A percentile compares a stretch with the other conserved stretches of the same genome.
Evolutionary conservation across 1,140 invertebrate species (phyloP).

Genomic region (Bathynomus jamesi): DNA sequence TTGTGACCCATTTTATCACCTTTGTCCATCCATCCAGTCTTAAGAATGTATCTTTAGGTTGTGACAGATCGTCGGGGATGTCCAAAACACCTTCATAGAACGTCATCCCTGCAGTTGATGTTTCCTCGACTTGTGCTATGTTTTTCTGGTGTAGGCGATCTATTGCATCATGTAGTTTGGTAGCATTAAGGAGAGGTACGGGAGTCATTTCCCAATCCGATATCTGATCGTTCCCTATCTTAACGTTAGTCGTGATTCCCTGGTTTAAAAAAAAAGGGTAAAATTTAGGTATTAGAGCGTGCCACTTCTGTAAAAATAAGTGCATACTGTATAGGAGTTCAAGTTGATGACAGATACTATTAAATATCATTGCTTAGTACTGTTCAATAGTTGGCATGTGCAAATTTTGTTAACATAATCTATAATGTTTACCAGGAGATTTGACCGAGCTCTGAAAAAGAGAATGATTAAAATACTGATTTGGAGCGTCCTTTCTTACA

Average conservation of each 20-base stretch:
- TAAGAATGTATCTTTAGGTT: conserved; percentile 55
- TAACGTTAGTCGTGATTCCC: conserved; percentile 48
- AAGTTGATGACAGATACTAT: too few relatives aligned
- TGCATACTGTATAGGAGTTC: too few relatives aligned
- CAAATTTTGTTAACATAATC: too few relatives aligned
- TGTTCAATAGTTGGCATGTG: too few relatives aligned
- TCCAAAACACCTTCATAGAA: conserved; percentile 48
- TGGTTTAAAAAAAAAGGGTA: too few relatives aligned
- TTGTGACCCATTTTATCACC: conserved; percentile 44
- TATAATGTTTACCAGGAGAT: too few relatives aligned
- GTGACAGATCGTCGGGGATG: conserved; percentile 23
- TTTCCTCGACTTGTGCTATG: neutral
- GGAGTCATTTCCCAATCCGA: conserved; percentile 41
- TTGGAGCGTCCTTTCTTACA: too few relatives aligned
- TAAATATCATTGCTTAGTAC: too few relatives aligned
- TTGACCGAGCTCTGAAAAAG: too few relatives aligned
- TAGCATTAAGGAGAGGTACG: conserved; percentile 38
- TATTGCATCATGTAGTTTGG: conserved; percentile 15
- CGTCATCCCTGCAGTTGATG: conserved; percentile 41
- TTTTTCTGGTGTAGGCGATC: neutral
- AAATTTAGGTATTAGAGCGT: too few relatives aligned
- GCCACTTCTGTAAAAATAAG: too few relatives aligned
- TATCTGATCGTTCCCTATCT: conserved; percentile 41
- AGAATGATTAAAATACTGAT: too few relatives aligned
- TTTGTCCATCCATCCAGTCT: conserved; percentile 59